Conservation (phyloP, 2,888 invertebrate species). For the Meandrusa payeni region DNA sequence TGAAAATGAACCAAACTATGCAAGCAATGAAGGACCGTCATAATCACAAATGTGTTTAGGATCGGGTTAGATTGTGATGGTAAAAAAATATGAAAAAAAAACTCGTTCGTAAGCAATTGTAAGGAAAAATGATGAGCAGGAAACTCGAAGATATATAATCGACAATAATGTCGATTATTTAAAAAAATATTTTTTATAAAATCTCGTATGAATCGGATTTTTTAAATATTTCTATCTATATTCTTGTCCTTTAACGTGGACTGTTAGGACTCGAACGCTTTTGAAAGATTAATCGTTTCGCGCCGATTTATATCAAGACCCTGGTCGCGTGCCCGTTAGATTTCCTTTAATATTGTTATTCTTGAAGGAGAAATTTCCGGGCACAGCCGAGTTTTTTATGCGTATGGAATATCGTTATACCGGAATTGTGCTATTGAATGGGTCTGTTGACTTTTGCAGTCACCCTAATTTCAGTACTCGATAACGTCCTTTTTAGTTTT, state of each 20-base stretch:
- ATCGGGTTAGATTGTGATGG: too few species aligned
- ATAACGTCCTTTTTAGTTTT: too few species aligned
- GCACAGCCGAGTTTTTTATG: conserved; percentile 3
- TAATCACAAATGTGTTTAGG: too few species aligned
- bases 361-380: conserved; percentile 14
- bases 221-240: neutral
- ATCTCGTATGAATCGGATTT: too few species aligned
- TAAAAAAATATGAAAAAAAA: too few species aligned
- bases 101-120: too few species aligned
- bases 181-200: too few species aligned
- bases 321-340: conserved; percentile 1
- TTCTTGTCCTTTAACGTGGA: neutral
- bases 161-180: too few species aligned
- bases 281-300: conserved; percentile 1
- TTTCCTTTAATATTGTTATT: conserved; percentile 11
- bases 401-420: conserved; percentile 2
- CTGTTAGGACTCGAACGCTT: neutral
- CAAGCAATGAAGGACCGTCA: too few species aligned
- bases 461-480: conserved; percentile 6
- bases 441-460: conserved; percentile 7
- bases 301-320: neutral
- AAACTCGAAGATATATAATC: too few species aligned
- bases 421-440: conserved; percentile 4
- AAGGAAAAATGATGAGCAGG: too few species aligned
- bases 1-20: too few species aligned